These are phyloP conservation scores for Prionailurus viverrinus DNA, from an alignment of 2,113 vertebrate genomes.

Conservation along the genomic window DNA sequence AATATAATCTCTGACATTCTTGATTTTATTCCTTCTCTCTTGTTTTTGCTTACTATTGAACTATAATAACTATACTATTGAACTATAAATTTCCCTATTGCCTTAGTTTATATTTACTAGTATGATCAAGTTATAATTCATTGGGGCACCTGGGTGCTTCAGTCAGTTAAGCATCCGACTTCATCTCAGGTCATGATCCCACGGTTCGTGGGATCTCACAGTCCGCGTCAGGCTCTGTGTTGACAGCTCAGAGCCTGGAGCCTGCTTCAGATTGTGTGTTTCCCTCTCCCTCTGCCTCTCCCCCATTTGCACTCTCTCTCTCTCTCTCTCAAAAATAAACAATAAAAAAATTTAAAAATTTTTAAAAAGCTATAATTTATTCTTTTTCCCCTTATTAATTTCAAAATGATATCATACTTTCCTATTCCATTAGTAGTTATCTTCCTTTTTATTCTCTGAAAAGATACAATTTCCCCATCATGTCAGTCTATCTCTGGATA, in stretches of 20 bases:
- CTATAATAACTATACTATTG: too few relatives aligned
- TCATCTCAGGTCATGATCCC: too few relatives aligned
- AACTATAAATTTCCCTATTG: not conserved
- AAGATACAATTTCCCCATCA: not conserved
- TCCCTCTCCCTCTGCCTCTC: too few relatives aligned
- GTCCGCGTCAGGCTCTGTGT: too few relatives aligned
- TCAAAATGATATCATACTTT: conserved; percentile 26
- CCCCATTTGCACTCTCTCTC: too few relatives aligned
- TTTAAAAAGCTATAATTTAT: not conserved
- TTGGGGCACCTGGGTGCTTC: not conserved
- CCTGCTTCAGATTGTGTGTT: too few relatives aligned
- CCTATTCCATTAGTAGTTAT: not conserved
- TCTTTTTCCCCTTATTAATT: not conserved
- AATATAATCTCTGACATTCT: not conserved
- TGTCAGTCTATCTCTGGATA: not conserved
- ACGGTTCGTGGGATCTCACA: too few relatives aligned
- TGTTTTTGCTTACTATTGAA: not conserved
- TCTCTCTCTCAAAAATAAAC: not conserved
- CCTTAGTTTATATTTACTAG: not conserved
- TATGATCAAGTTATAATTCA: not conserved
- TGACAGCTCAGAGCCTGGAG: too few relatives aligned
- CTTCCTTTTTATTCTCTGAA: not conserved
- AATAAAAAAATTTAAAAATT: too few relatives aligned
- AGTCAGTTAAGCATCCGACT: too few relatives aligned
- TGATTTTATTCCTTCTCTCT: not conserved